Base-by-base conservation (phyloP, 2,888 invertebrate genomes). In the Platynereis dumerilii region DNA sequence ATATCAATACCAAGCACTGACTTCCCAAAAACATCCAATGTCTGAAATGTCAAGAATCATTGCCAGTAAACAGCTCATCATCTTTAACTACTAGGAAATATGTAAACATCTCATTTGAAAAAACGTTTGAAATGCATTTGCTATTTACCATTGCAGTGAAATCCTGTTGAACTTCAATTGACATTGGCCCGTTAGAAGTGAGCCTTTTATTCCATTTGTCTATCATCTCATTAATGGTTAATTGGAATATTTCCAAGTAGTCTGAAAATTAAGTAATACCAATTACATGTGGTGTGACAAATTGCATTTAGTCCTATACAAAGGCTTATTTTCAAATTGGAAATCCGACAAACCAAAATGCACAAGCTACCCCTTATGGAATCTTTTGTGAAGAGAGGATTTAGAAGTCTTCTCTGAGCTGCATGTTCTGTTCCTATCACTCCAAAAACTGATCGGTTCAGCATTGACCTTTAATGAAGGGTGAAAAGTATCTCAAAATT, bases 301-400 rank as follows among this genome's bases (percentile, higher is more conserved):
- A 42, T n/a, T n/a, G n/a, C 44, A n/a, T n/a, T n/a, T n/a, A n/a
- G n/a, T n/a, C n/a, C n/a, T n/a, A n/a, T n/a, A n/a, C n/a, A n/a
- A n/a, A n/a, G n/a, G n/a, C n/a, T n/a, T n/a, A n/a, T n/a, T n/a
- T n/a, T n/a, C n/a, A n/a, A n/a, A n/a, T n/a, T n/a, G n/a, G n/a
- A n/a, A n/a, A n/a, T n/a, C n/a, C n/a, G n/a, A n/a, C n/a, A n/a
- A n/a, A n/a, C n/a, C n/a, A n/a, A n/a, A 34, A 34, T 34, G 34
- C 12, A 34, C 7, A 34, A 34, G 34, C 63, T 65, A 79, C 79
- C 70, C 69, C 73, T 71, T 27, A 80, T 59, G n/a, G 74, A 61
- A 17, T 66, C 60, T 12, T 72, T 64, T 60, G 71, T 72, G 66
- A 80, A 80, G 20, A 75, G 72, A 24, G 78, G 78, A 58, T 77